Conservation (phyloP, 2,888 invertebrate species). For the Drosophila ustulata region DNA sequence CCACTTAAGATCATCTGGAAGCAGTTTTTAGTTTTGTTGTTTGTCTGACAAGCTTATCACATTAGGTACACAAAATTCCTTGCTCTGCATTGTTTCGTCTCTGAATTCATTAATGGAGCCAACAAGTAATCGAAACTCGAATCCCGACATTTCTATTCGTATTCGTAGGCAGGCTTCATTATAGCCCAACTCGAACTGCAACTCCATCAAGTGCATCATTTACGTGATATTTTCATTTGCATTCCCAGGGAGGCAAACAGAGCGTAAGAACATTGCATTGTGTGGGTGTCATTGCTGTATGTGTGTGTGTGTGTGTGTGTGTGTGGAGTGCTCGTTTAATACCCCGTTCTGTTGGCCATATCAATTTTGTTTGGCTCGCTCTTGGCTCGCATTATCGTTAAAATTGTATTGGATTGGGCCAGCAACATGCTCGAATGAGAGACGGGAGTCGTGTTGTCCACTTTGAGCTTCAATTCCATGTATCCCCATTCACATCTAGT, state of each 20-base stretch:
- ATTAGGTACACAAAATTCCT: background rate
- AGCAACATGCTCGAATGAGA: constrained; percentile 47
- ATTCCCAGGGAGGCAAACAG: constrained; percentile 29
- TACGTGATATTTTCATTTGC: constrained; percentile 41
- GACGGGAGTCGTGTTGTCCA: constrained; percentile 54
- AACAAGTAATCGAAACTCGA: background rate
- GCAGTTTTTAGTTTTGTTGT: background rate
- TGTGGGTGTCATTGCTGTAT: background rate
- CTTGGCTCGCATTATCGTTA: constrained; percentile 72
- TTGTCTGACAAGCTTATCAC: background rate
- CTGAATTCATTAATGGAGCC: background rate
- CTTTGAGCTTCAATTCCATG: constrained; percentile 48
- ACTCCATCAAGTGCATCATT: constrained; percentile 9
- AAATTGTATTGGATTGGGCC: constrained; percentile 79
- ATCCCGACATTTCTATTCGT: background rate
- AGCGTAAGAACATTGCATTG: constrained; percentile 25
- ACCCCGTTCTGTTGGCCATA: constrained; percentile 65
- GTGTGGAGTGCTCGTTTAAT: constrained; percentile 27
- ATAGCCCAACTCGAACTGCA: background rate
- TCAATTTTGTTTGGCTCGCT: constrained; percentile 69
- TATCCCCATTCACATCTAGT: constrained; percentile 40
- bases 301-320: constrained; percentile 1
- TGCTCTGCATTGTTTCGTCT: background rate
- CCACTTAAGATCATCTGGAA: background rate
- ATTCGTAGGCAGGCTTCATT: constrained; percentile 1